Base-by-base conservation (phyloP, 2,113 vertebrate species). In the Globicephala melas region DNA sequence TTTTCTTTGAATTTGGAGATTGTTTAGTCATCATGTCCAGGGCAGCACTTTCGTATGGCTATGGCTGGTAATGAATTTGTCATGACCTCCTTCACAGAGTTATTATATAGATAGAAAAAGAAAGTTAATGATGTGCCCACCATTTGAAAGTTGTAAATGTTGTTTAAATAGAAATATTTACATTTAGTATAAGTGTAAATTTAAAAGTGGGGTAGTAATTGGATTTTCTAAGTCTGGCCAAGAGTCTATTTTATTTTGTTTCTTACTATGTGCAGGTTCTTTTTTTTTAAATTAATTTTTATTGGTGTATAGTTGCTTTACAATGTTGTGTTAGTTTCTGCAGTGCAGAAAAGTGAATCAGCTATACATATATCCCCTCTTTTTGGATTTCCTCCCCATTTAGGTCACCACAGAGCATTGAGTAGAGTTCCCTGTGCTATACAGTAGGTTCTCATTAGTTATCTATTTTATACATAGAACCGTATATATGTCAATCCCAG, bases 1-100 rank as follows among this genome's bases (percentile, higher is more conserved):
- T 87, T 93, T 97, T 86, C 20, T 94, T 83, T 95, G 36, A 47
- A 36, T 89, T 60, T 86, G 50, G n/a, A 89, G 28, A 71, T 80
- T 95, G 20, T 84, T 89, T 96, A 89, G 53, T 96, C 76, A 60
- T 73, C 50, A 83, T 6, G 7, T 79, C 31, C 26, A 83, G 25
- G 18, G 15, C 28, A 89, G 50, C 6, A 25, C 3, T 82, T 74
- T 70, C 53, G 62, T 28, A 33, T 41, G 74, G 17, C 70, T 93
- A 3, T 68, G 70, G 4, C 6, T 85, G 38, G 68, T 47, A 50
- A 84, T 90, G 50, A 50, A 47, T 91, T 84, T 89, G 25, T 94
- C 31, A 89, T 91, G 53, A 50, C 26, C 10, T 89, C 17, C 21
- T 47, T 92, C 36, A 89, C 18, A 53, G 33, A 62, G 38, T 62